Percentiles rank a stretch among this genome's conserved stretches.
phyloP scores from a whole-genome alignment of 2,888 invertebrate genomes.

The Galerucella pusilla region DNA sequence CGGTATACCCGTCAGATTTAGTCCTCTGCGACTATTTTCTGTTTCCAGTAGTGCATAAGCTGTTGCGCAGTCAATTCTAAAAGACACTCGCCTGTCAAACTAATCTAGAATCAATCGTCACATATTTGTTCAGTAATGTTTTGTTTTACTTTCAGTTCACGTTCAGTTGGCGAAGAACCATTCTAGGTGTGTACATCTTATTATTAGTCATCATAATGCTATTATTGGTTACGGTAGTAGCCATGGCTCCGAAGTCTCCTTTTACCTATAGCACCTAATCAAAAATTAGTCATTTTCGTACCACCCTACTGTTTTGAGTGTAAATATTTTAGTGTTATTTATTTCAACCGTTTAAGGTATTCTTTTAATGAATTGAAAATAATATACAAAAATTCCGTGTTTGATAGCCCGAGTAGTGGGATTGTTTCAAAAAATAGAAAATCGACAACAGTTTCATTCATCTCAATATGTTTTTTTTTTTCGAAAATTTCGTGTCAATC shows the following conservation, averaged over 20 bases:
- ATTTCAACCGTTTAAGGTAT: not conserved
- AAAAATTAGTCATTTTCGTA: not conserved
- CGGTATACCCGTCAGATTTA: too few species aligned
- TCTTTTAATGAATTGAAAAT: not conserved
- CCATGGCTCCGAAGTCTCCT: slow-evolving; percentile 77
- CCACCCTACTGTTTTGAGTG: not conserved
- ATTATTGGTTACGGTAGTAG: slow-evolving; percentile 79
- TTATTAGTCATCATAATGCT: slow-evolving; percentile 77
- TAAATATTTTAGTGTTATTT: slow-evolving; percentile 4
- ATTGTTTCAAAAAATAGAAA: not conserved
- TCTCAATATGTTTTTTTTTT: too few species aligned
- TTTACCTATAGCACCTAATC: not conserved
- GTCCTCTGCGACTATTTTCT: too few species aligned
- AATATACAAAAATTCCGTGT: not conserved
- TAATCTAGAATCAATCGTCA: too few species aligned
- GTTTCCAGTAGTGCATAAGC: too few species aligned
- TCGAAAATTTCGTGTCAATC: too few species aligned
- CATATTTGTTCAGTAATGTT: too few species aligned
- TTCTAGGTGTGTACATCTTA: slow-evolving; percentile 81
- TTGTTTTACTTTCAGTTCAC: slow-evolving; percentile 74
- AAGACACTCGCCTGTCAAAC: too few species aligned
- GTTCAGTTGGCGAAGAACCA: slow-evolving; percentile 75
- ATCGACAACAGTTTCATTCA: too few species aligned
- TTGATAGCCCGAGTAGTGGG: not conserved
- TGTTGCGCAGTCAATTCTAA: too few species aligned